phyloP scores from a whole-genome alignment of 2,797 vertebrate genomes.

The Enteromius anoplus region DNA sequence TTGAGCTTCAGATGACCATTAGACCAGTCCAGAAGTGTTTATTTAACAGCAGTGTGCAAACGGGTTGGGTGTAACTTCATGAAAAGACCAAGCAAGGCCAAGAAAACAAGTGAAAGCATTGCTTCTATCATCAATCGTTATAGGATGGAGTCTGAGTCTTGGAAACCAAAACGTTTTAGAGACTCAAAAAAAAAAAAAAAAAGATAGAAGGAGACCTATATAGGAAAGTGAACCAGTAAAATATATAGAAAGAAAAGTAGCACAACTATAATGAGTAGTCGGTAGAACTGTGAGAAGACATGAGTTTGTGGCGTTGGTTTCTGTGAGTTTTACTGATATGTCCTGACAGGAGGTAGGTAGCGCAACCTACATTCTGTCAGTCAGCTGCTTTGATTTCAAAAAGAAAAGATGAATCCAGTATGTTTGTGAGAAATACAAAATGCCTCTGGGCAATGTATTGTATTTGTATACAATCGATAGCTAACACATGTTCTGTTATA shows the following conservation, averaged over 20 bases:
- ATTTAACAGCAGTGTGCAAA: slow-evolving; percentile 22
- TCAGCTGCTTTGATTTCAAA: slow-evolving; percentile 20
- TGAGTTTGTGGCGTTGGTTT: not conserved
- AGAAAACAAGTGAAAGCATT: slow-evolving; percentile 9
- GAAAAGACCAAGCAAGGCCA: not conserved
- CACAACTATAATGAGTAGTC: not conserved
- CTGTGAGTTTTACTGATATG: slow-evolving; percentile 27
- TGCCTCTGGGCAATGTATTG: slow-evolving; percentile 31
- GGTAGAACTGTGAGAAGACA: slow-evolving; percentile 2
- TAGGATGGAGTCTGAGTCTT: not conserved
- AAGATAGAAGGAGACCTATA: not conserved
- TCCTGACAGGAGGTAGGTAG: slow-evolving; percentile 30
- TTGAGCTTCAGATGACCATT: slow-evolving; percentile 32
- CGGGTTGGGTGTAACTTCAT: not conserved
- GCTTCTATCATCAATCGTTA: not conserved
- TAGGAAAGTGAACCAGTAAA: not conserved
- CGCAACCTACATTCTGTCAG: slow-evolving; percentile 38
- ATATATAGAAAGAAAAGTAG: not conserved
- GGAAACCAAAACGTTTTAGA: not conserved
- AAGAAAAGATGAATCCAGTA: slow-evolving; percentile 18
- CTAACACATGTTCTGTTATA: slow-evolving; percentile 15
- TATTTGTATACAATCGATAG: slow-evolving; percentile 40
- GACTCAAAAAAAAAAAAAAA: not conserved
- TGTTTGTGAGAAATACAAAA: slow-evolving; percentile 30
- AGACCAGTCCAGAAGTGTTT: slow-evolving; percentile 4